Evolutionary conservation across 2,797 vertebrate genomes (phyloP).

Genomic region (Bradypodion pumilum): DNA sequence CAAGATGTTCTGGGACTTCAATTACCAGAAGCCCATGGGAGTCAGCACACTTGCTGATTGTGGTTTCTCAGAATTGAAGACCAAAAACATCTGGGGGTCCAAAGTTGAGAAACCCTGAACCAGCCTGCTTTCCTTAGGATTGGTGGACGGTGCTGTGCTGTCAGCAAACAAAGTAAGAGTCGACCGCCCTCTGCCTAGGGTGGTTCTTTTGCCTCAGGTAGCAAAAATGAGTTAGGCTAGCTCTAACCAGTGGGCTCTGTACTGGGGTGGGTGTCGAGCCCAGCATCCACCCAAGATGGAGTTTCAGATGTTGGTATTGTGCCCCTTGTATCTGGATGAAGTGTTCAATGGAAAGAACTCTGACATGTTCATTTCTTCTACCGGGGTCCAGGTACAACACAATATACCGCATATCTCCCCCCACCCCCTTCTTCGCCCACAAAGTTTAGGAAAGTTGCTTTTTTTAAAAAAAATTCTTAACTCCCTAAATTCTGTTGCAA

Average conservation of each 20-base stretch:
- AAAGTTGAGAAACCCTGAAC: too few relatives aligned
- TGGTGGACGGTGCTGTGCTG: background rate
- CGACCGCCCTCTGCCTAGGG: background rate
- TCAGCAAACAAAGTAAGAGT: background rate
- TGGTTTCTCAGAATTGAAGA: too few relatives aligned
- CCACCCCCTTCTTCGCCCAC: background rate
- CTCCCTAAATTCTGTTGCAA: background rate
- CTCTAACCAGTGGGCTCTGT: background rate
- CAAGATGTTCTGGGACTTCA: too few relatives aligned
- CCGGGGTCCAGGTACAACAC: background rate
- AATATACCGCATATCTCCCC: background rate
- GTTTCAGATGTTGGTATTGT: background rate
- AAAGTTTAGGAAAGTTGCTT: too few relatives aligned
- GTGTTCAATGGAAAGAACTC: background rate
- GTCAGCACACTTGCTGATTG: too few relatives aligned
- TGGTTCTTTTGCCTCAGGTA: background rate
- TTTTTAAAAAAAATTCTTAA: too few relatives aligned
- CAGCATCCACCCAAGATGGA: too few relatives aligned
- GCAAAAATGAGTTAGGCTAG: background rate
- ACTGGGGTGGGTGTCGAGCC: too few relatives aligned
- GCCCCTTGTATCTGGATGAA: background rate
- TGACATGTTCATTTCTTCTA: background rate
- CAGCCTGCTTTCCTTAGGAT: background rate
- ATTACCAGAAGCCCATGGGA: too few relatives aligned
- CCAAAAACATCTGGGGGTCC: too few relatives aligned